Conservation (phyloP, 2,888 invertebrate species). For the Acanthosepion esculentum region DNA sequence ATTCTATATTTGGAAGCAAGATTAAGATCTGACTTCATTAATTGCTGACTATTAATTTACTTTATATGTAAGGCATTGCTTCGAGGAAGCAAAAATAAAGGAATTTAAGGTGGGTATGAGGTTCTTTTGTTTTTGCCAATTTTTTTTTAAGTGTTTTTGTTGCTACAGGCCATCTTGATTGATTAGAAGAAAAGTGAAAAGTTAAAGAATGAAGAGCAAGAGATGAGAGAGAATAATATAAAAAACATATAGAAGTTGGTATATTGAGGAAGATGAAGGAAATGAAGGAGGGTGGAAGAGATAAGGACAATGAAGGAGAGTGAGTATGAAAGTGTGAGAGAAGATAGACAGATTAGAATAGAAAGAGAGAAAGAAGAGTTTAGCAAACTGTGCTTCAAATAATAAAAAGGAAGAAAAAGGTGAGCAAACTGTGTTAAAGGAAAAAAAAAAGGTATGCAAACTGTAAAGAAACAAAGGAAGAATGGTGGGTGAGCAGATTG, state of each 20-base stretch:
- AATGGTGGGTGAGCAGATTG: too few relatives aligned
- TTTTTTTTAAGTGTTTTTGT: not conserved
- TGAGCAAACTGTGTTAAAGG: too few relatives aligned
- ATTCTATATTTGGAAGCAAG: not conserved
- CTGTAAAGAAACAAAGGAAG: too few relatives aligned
- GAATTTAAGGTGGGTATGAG: not conserved
- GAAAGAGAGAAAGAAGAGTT: too few relatives aligned
- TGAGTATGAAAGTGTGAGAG: not conserved
- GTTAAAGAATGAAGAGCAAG: not conserved
- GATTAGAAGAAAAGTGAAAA: not conserved
- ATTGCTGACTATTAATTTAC: not conserved
- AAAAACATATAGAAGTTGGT: not conserved
- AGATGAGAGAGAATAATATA: not conserved
- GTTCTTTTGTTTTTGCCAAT: not conserved
- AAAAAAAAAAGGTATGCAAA: too few relatives aligned
- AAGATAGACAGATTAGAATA: not conserved
- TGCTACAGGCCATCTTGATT: not conserved
- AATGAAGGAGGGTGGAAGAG: not conserved
- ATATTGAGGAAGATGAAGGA: not conserved
- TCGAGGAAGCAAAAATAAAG: not conserved
- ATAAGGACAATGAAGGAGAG: not conserved
- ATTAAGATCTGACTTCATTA: slow-evolving; percentile 2
- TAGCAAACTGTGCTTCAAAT: too few relatives aligned
- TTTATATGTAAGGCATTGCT: slow-evolving; percentile 15
- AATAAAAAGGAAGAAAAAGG: too few relatives aligned